Evolutionary conservation across 1,140 invertebrate species (phyloP).

Genomic region (Platyura marginata): DNA sequence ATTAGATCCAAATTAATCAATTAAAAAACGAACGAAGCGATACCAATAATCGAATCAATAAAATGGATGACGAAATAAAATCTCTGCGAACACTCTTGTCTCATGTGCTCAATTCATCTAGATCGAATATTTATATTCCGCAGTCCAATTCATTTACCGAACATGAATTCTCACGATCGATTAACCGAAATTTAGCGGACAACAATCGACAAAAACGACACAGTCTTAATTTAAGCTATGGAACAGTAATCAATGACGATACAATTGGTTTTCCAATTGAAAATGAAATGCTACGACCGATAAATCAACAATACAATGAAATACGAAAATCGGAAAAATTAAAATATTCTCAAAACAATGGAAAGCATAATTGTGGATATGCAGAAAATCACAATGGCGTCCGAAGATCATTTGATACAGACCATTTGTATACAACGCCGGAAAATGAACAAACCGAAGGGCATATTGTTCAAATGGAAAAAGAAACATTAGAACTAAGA

Average conservation of each 20-base stretch:
- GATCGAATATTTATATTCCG: neutral
- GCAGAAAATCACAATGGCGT: too few species aligned
- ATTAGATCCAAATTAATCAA: constrained; percentile 15
- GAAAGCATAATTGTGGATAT: neutral
- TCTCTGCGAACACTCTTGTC: constrained; percentile 18
- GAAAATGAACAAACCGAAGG: neutral
- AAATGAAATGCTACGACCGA: constrained; percentile 10
- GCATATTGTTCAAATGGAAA: constrained; percentile 6
- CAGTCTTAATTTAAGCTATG: constrained; percentile 19
- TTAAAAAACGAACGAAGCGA: constrained; percentile 18
- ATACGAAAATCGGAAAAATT: neutral
- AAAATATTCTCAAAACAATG: neutral
- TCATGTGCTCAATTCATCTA: neutral
- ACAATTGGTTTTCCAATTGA: too few species aligned
- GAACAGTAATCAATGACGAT: constrained; percentile 14
- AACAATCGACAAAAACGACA: neutral
- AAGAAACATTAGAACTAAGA: constrained; percentile 23
- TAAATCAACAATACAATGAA: neutral
- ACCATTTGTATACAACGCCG: neutral
- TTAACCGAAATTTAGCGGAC: constrained; percentile 7
- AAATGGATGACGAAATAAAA: constrained; percentile 21
- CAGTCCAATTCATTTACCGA: constrained; percentile 7
- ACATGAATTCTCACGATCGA: constrained; percentile 12
- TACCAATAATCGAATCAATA: constrained; percentile 16
- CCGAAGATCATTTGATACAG: too few species aligned